Evolutionary conservation across 2,113 vertebrate species (phyloP).

Genomic region (Zeus faber): DNA sequence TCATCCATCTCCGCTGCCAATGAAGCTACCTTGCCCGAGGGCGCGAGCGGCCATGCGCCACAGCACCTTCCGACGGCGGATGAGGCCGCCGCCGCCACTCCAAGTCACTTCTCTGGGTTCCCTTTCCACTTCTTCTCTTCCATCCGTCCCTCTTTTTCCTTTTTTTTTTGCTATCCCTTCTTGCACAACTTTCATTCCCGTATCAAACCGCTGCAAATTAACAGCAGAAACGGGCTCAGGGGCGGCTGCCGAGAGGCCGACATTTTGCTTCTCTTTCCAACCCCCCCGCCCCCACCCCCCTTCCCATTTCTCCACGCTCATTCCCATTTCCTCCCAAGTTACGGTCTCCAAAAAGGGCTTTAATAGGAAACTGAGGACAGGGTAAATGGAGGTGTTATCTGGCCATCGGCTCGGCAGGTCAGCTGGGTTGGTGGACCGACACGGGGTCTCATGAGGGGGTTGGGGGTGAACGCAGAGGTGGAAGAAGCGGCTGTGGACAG

Average conservation of each 20-base stretch:
- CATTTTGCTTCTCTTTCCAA: constrained; percentile 50
- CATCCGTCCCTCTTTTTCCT: constrained; percentile 24
- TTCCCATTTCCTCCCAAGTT: constrained; percentile 65
- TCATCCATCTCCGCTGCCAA: constrained; percentile 69
- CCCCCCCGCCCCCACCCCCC: background rate
- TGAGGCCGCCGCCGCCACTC: constrained; percentile 47
- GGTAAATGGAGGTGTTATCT: constrained; percentile 73
- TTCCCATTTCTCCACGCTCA: constrained; percentile 24
- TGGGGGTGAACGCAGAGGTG: constrained; percentile 34
- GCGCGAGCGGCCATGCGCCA: constrained; percentile 43
- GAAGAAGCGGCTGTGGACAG: constrained; percentile 67
- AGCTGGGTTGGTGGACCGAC: background rate
- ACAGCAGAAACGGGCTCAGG: constrained; percentile 54
- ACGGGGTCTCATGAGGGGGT: constrained; percentile 1
- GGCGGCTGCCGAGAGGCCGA: constrained; percentile 39
- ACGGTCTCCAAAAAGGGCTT: constrained; percentile 63
- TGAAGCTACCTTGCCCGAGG: constrained; percentile 70
- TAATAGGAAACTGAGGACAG: constrained; percentile 73
- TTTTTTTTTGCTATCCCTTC: constrained; percentile 28
- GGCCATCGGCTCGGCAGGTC: constrained; percentile 71
- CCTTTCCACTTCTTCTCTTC: constrained; percentile 41
- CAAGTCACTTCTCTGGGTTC: constrained; percentile 63
- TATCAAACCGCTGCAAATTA: constrained; percentile 55
- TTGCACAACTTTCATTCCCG: constrained; percentile 35
- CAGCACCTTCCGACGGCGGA: constrained; percentile 59